These are phyloP conservation scores for Heliconius charithonia DNA, from an alignment of 2,888 invertebrate species.

Conservation along the genomic window DNA sequence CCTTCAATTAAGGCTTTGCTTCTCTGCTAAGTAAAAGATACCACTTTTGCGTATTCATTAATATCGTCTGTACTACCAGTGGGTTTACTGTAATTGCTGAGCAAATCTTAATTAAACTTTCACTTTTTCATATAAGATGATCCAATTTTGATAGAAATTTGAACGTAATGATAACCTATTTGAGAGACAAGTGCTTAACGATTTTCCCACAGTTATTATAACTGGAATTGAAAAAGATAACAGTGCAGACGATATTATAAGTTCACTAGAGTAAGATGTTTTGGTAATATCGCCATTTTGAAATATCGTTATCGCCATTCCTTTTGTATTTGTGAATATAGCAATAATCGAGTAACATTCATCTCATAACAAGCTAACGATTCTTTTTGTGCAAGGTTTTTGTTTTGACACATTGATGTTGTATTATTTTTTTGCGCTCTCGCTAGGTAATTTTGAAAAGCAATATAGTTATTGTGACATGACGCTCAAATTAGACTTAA, in stretches of 20 bases:
- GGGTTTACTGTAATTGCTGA: slow-evolving; percentile 34
- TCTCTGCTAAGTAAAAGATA: slow-evolving; percentile 38
- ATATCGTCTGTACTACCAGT: slow-evolving; percentile 6
- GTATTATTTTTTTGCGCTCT: slow-evolving; percentile 17
- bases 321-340: slow-evolving; percentile 27
- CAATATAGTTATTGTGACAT: slow-evolving; percentile 68
- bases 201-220: background rate
- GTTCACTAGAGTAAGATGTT: slow-evolving; percentile 26
- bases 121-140: background rate
- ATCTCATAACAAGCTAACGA: slow-evolving; percentile 13
- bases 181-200: background rate
- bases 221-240: slow-evolving; percentile 15
- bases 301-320: slow-evolving; percentile 1
- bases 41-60: slow-evolving; percentile 35
- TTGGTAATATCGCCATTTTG: slow-evolving; percentile 17
- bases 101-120: background rate
- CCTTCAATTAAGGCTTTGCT: slow-evolving; percentile 50
- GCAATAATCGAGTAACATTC: slow-evolving; percentile 25
- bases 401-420: background rate
- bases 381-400: slow-evolving; percentile 22
- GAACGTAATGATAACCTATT: background rate
- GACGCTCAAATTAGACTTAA: slow-evolving; percentile 76
- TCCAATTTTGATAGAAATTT: background rate
- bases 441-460: slow-evolving; percentile 54
- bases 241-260: slow-evolving; percentile 27